Conservation (phyloP, 1,140 invertebrate genomes). For the Dufourea novaeangliae region DNA sequence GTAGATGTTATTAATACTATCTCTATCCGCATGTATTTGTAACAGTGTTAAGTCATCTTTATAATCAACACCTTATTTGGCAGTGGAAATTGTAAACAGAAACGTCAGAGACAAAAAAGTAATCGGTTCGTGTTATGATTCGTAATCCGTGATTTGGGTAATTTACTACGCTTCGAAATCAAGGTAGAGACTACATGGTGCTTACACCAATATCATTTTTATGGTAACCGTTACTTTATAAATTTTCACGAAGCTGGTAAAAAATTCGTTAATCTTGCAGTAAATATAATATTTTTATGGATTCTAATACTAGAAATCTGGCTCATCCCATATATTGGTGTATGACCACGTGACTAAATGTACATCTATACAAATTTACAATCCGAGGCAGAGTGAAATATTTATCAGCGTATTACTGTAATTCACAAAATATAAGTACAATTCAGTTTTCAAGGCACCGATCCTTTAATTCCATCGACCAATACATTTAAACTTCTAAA, state of each 20-base stretch:
- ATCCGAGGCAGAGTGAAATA: slow-evolving; percentile 33
- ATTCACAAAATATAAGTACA: slow-evolving; percentile 44
- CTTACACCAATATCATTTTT: slow-evolving; percentile 5
- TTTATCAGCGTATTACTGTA: slow-evolving; percentile 37
- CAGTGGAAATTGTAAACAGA: not conserved
- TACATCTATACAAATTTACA: slow-evolving; percentile 8
- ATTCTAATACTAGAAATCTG: not conserved
- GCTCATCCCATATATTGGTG: not conserved
- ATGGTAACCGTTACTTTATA: no score
- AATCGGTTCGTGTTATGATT: not conserved
- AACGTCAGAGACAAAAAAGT: not conserved
- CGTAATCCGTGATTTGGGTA: not conserved
- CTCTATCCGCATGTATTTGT: not conserved
- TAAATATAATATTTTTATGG: not conserved
- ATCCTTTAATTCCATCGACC: not conserved
- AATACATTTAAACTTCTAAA: not conserved
- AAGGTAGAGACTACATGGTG: slow-evolving; percentile 7
- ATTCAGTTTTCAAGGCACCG: slow-evolving; percentile 26
- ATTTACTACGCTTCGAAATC: not conserved
- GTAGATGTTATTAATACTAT: slow-evolving; percentile 4
- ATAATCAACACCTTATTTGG: not conserved
- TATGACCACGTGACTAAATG: slow-evolving; percentile 1
- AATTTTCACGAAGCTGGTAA: not conserved
- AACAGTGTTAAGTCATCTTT: slow-evolving; percentile 2
- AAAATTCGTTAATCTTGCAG: not conserved